A percentile compares a stretch with the other conserved stretches of the same genome.
These are phyloP conservation scores for Alligator sinensis DNA, from an alignment of 2,113 vertebrate species.

Conservation along the genomic window DNA sequence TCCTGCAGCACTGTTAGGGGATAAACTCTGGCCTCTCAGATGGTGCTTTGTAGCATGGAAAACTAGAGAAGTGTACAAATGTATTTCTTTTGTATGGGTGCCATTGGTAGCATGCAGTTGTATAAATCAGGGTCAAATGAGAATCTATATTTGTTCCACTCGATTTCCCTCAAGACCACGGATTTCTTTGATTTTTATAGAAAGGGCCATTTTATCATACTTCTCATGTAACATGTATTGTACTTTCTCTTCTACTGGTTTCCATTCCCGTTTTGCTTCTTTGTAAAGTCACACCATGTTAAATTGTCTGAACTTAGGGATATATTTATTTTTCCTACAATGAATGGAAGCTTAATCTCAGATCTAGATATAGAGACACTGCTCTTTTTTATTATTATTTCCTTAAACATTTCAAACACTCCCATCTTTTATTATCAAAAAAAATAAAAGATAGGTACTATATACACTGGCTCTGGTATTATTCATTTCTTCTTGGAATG, in stretches of 20 bases:
- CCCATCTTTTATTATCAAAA: not conserved
- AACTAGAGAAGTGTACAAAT: not conserved
- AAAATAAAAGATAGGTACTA: not conserved
- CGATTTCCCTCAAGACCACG: not conserved
- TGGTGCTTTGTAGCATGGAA: not conserved
- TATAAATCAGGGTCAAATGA: not conserved
- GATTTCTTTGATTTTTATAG: not conserved
- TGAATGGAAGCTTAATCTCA: not conserved
- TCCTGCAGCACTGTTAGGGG: not conserved
- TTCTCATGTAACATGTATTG: not conserved
- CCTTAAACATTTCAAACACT: not conserved
- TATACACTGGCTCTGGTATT: not conserved
- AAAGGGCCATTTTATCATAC: not conserved
- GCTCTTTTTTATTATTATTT: not conserved
- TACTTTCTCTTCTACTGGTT: not conserved
- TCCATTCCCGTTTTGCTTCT: not conserved
- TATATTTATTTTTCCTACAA: not conserved
- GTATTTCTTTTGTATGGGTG: not conserved
- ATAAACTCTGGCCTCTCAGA: not conserved
- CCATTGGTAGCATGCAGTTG: not conserved
- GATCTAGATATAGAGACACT: not conserved
- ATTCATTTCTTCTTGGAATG: not conserved
- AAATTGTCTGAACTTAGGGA: not conserved
- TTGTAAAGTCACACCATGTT: not conserved
- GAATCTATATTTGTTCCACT: not conserved